Conservation (phyloP, 2,888 invertebrate species). For the Agonum fuliginosum region DNA sequence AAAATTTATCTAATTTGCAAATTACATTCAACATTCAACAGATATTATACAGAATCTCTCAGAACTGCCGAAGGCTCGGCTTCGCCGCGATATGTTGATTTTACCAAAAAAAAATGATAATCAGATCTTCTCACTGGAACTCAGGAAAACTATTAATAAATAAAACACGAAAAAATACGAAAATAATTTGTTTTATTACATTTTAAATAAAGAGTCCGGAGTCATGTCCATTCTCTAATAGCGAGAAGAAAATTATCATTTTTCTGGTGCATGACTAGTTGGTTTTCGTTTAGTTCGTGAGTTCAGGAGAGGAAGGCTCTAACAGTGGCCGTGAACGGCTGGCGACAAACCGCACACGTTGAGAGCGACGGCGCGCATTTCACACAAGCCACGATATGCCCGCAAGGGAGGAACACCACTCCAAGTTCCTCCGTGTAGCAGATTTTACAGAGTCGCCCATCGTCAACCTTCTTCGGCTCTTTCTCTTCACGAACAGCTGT, state of each 20-base stretch:
- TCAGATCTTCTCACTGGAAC: neutral
- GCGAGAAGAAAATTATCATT: slow-evolving; percentile 32
- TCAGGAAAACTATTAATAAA: slow-evolving; percentile 26
- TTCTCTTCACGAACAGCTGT: too few species aligned
- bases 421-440: slow-evolving; percentile 92
- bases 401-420: slow-evolving; percentile 95
- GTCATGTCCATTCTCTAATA: slow-evolving; percentile 12
- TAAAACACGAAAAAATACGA: slow-evolving; percentile 2
- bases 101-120: slow-evolving; percentile 40
- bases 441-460: slow-evolving; percentile 88
- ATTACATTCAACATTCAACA: neutral
- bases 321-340: slow-evolving; percentile 81
- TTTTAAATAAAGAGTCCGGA: slow-evolving; percentile 19
- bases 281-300: neutral
- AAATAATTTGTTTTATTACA: slow-evolving; percentile 36
- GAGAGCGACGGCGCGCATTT: slow-evolving; percentile 91
- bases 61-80: neutral
- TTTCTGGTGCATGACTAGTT: slow-evolving; percentile 43
- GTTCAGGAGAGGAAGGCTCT: slow-evolving; percentile 78
- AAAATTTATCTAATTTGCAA: slow-evolving; percentile 2
- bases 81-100: slow-evolving; percentile 24
- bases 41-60: slow-evolving; percentile 6
- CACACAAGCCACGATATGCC: slow-evolving; percentile 94
- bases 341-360: slow-evolving; percentile 92
- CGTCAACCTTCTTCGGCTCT: slow-evolving; percentile 71